These are phyloP conservation scores for Diabrotica undecimpunctata DNA, from an alignment of 1,140 invertebrate genomes.

Conservation along the genomic window DNA sequence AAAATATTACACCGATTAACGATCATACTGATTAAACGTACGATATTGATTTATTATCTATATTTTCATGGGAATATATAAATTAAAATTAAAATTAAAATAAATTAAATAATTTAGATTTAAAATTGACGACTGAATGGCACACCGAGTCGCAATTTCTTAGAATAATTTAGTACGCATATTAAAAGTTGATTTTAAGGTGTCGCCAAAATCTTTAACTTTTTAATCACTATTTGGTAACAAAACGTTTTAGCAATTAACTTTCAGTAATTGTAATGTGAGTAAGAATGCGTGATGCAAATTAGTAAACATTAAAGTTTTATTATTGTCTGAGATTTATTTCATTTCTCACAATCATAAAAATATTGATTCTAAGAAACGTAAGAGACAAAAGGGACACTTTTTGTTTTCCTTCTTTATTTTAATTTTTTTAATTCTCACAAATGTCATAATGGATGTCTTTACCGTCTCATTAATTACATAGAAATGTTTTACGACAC, in stretches of 20 bases:
- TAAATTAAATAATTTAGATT: too few species aligned
- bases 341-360: slow-evolving; percentile 32
- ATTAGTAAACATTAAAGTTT: slow-evolving; percentile 33
- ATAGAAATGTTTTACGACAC: slow-evolving; percentile 8
- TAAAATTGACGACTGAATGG: too few species aligned
- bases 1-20: too few species aligned
- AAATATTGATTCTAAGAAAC: slow-evolving; percentile 22
- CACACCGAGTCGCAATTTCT: too few species aligned
- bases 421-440: slow-evolving; percentile 12
- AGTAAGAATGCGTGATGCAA: slow-evolving; percentile 38
- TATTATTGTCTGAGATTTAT: slow-evolving; percentile 34
- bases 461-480: slow-evolving; percentile 18
- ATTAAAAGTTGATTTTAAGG: too few species aligned
- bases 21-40: too few species aligned
- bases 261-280: slow-evolving; percentile 34
- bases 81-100: too few species aligned
- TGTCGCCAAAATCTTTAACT: slow-evolving; percentile 2
- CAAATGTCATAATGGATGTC: slow-evolving; percentile 3
- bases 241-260: slow-evolving; percentile 21
- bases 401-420: slow-evolving; percentile 9
- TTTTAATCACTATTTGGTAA: neutral
- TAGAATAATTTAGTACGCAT: too few species aligned
- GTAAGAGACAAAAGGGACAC: neutral
- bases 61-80: too few species aligned
- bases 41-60: too few species aligned